Evolutionary conservation across 2,797 vertebrate genomes (phyloP), one percentile per base, ranked within the genome.

Genomic region (Stomatorhinus walkeri): DNA sequence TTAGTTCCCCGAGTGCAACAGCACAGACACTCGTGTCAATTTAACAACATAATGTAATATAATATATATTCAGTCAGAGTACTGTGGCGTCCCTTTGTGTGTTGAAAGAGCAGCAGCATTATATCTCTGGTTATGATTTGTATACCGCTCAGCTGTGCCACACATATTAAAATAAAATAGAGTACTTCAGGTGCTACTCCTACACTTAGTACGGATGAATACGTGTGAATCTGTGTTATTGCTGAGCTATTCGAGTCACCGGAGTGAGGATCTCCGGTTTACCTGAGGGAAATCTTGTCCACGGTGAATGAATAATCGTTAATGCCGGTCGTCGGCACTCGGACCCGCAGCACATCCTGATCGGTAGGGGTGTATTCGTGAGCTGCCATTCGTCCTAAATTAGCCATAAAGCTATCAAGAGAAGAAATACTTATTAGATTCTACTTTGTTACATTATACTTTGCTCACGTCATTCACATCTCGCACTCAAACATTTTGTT

Each of bases 211-310:
- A 7, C 7, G 8, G 76, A 81, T 46, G 36, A 43, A 81, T 81
- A 81, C 16, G 36, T 46, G 24, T 52, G 43, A 12, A 48, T 85
- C 6, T 14, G 83, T 28, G 48, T 85, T 49, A 85, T 12, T 49
- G 49, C 46, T 28, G 46, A n/a, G 4, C n/a, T 51, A 24, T 72
- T 72, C 14, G 12, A 72, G 4, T 32, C 28, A 56, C 12, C 3
- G 64, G 61, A 14, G 61, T 16, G 12, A 22, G 7, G 8, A 22
- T 40, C 48, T 22, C 3, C 3, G 54, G 48, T 49, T 52, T 93
- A 99, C 98, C 98, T 98, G 94, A 99, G 97, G 79, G 97, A 98
- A 94, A 99, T 97, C 91, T 96, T 98, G 93, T 98, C 97, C 93
- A 99, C 94, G 90, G 95, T 96, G 89, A 99, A 99, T 88, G 98